These are phyloP conservation scores for Phalacrocorax aristotelis DNA, from an alignment of 2,113 vertebrate genomes.

Conservation along the genomic window DNA sequence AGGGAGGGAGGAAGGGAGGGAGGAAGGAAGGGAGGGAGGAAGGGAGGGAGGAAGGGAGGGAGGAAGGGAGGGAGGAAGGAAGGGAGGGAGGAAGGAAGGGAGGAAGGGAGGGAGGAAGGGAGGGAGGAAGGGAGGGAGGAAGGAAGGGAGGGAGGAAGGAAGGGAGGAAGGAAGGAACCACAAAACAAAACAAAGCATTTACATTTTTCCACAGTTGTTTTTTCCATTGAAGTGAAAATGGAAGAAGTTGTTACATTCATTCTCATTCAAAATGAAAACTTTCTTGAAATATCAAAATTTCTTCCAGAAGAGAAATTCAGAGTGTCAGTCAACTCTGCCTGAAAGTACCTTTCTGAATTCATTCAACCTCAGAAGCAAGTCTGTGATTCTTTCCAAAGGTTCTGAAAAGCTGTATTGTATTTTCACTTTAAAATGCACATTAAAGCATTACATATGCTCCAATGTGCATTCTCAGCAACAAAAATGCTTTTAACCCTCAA, in stretches of 20 bases:
- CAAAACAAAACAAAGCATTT: neutral
- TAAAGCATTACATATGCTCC: slow-evolving; percentile 37
- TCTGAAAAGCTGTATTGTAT: slow-evolving; percentile 43
- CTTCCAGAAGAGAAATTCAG: neutral
- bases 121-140: no score
- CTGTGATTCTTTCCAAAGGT: slow-evolving; percentile 1
- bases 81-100: no score
- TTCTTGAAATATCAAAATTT: neutral
- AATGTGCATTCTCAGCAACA: slow-evolving; percentile 52
- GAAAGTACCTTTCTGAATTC: neutral
- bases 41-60: no score
- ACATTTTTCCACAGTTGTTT: neutral
- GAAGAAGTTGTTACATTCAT: neutral
- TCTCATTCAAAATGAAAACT: neutral
- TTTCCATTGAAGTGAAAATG: neutral
- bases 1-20: no score
- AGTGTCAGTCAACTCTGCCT: neutral
- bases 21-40: no score
- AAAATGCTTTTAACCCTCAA: slow-evolving; percentile 63
- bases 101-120: no score
- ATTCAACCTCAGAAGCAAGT: neutral
- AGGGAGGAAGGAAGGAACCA: no score
- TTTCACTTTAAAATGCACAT: slow-evolving; percentile 57
- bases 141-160: no score
- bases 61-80: no score